A percentile compares a stretch with the other conserved stretches of the same genome.
Conservation (phyloP, 2,113 vertebrate species). For the Sus scrofa region DNA sequence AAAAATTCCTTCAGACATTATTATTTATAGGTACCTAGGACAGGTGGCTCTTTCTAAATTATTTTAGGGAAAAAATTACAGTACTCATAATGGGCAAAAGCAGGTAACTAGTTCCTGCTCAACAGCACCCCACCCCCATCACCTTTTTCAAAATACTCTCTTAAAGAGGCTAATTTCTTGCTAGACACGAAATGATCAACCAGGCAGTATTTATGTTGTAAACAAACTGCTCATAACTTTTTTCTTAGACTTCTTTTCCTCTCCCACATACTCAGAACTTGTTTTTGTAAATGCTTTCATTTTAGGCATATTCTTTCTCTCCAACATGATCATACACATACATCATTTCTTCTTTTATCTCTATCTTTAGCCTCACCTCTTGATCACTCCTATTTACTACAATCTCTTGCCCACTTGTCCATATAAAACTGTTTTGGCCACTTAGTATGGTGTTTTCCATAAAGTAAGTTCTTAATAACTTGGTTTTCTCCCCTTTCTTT, state of each 20-base stretch:
- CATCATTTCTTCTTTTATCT: background rate
- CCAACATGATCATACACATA: background rate
- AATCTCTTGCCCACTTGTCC: background rate
- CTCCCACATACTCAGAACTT: background rate
- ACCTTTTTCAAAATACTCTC: background rate
- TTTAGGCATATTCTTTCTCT: background rate
- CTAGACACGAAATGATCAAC: background rate
- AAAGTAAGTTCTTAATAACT: background rate
- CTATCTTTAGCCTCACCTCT: background rate
- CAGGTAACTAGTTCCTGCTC: background rate
- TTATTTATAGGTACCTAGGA: background rate
- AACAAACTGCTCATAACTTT: background rate
- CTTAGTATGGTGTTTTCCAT: background rate
- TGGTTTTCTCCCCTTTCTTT: background rate
- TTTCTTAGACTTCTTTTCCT: background rate
- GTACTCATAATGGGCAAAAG: background rate
- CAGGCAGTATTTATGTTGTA: background rate
- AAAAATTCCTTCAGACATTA: background rate
- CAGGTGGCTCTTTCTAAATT: background rate
- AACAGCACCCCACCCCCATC: background rate
- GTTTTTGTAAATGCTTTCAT: background rate
- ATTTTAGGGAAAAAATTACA: background rate
- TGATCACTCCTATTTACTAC: background rate
- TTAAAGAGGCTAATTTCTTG: background rate
- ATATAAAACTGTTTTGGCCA: background rate